Conservation (phyloP, 2,797 vertebrate species). For the Paguma larvata region DNA sequence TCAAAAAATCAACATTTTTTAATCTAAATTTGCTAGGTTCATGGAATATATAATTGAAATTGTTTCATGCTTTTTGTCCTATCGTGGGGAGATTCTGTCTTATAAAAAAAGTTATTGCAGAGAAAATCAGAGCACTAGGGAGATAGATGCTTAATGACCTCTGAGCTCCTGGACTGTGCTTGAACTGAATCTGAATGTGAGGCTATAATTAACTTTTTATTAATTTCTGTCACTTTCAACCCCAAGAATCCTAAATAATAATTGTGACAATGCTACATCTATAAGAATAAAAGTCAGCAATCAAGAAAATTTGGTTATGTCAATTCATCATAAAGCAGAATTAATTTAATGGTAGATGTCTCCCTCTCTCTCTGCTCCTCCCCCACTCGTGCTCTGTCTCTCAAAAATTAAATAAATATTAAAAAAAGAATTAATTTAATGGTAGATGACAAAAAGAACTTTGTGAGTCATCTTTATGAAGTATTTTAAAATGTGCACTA, state of each 20-base stretch:
- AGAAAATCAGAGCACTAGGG: background rate
- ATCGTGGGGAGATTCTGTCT: background rate
- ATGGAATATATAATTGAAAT: background rate
- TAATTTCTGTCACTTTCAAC: background rate
- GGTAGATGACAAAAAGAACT: background rate
- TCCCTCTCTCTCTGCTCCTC: too few relatives aligned
- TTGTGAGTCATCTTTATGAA: background rate
- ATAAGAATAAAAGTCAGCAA: background rate
- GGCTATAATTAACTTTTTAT: background rate
- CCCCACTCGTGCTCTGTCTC: too few relatives aligned
- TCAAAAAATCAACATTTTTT: background rate
- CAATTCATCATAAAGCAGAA: background rate
- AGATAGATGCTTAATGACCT: background rate
- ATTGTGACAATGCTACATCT: background rate
- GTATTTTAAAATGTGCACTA: background rate
- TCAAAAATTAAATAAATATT: too few relatives aligned
- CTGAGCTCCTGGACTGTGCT: background rate
- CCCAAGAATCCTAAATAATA: background rate
- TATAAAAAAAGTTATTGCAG: background rate
- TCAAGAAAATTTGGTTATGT: background rate
- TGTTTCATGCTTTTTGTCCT: background rate
- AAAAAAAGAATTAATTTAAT: too few relatives aligned
- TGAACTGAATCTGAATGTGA: background rate
- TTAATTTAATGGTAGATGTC: too few relatives aligned
- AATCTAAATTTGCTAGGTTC: background rate